phyloP scores from a whole-genome alignment of 2,888 invertebrate genomes.

The Siphonodentalium dalli region DNA sequence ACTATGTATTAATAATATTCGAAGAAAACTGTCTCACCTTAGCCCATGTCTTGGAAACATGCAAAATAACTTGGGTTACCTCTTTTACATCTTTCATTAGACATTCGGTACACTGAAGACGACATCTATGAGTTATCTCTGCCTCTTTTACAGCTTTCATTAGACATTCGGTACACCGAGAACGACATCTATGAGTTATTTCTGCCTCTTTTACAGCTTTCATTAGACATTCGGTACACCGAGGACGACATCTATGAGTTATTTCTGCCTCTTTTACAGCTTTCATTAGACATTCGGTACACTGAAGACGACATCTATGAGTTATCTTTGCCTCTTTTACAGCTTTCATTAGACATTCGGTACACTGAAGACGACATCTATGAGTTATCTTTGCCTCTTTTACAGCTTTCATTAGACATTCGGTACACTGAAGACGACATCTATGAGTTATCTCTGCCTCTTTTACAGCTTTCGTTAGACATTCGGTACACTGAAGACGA shows the following conservation, averaged over 20 bases:
- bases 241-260: slow-evolving; percentile 72
- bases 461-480: slow-evolving; percentile 68
- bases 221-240: slow-evolving; percentile 70
- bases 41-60: too few species aligned
- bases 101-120: slow-evolving; percentile 70
- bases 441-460: slow-evolving; percentile 69
- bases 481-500: slow-evolving; percentile 71
- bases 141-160: slow-evolving; percentile 67
- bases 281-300: slow-evolving; percentile 70
- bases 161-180: slow-evolving; percentile 70
- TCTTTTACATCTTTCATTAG: slow-evolving; percentile 69
- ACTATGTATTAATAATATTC: too few species aligned
- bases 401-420: slow-evolving; percentile 69
- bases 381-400: slow-evolving; percentile 69
- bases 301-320: slow-evolving; percentile 72
- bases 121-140: slow-evolving; percentile 71
- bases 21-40: too few species aligned
- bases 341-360: slow-evolving; percentile 70
- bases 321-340: slow-evolving; percentile 68
- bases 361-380: slow-evolving; percentile 72
- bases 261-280: slow-evolving; percentile 60
- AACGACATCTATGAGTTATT: slow-evolving; percentile 71
- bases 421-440: slow-evolving; percentile 71
- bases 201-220: slow-evolving; percentile 63
- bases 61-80: too few species aligned